phyloP scores from a whole-genome alignment of 2,113 vertebrate genomes.

The Trichechus manatus region DNA sequence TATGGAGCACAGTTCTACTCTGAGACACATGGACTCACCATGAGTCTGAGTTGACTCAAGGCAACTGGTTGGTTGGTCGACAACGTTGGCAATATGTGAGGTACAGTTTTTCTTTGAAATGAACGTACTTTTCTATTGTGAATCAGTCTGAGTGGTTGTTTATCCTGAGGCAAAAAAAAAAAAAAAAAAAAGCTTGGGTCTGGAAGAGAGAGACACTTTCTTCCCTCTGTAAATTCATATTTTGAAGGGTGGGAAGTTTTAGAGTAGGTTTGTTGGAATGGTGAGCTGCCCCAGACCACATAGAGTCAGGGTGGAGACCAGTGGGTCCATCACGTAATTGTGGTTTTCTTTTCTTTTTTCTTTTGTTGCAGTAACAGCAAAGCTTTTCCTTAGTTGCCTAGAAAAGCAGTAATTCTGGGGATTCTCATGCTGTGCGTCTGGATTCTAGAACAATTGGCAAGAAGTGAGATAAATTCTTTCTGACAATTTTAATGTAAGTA shows the following conservation, averaged over 20 bases:
- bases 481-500: constrained; percentile 28
- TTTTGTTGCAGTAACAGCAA: background rate
- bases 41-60: background rate
- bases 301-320: background rate
- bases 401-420: background rate
- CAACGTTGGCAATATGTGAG: background rate
- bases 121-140: background rate
- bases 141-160: background rate
- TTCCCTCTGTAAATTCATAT: background rate
- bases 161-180: background rate
- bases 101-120: constrained; percentile 11
- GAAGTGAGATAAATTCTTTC: constrained; percentile 22
- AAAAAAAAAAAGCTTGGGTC: background rate
- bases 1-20: background rate
- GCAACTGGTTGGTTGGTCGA: background rate
- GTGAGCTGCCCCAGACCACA: background rate
- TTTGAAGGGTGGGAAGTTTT: background rate
- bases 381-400: background rate
- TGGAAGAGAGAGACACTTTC: background rate
- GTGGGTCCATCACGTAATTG: background rate
- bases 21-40: background rate
- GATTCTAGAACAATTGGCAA: background rate
- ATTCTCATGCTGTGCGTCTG: background rate
- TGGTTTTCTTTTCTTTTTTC: background rate
- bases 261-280: background rate